A percentile compares a stretch with the other conserved stretches of the same genome.
Conservation (phyloP, 2,888 invertebrate genomes). For the Nemotelus nigrinus region DNA sequence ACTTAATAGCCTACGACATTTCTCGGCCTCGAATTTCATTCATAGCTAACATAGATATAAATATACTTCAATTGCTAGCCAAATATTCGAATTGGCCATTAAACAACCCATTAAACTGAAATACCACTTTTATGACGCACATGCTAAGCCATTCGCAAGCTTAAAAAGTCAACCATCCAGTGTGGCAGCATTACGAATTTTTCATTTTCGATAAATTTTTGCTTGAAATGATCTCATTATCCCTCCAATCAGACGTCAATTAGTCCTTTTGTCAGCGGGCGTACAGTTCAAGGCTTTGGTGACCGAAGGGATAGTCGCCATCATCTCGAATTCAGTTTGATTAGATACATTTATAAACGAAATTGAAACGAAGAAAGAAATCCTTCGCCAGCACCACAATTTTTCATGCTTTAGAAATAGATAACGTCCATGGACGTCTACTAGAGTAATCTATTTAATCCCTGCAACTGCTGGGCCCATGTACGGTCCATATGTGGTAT, state of each 20-base stretch:
- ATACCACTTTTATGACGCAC: too few relatives aligned
- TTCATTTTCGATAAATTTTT: not conserved
- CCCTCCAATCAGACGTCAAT: not conserved
- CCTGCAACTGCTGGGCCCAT: conserved; percentile 10
- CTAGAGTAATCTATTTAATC: conserved; percentile 23
- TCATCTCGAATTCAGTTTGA: too few relatives aligned
- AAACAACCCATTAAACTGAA: too few relatives aligned
- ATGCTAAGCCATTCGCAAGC: too few relatives aligned
- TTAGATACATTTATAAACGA: too few relatives aligned
- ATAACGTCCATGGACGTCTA: conserved; percentile 6
- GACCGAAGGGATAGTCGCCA: not conserved
- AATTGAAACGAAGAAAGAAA: not conserved
- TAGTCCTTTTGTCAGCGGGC: not conserved
- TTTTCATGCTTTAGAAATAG: not conserved
- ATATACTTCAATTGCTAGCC: too few relatives aligned
- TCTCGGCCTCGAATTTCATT: too few relatives aligned
- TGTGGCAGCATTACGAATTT: too few relatives aligned
- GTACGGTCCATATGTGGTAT: not conserved
- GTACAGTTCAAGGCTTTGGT: not conserved
- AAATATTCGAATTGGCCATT: too few relatives aligned
- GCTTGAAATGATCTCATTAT: conserved; percentile 4
- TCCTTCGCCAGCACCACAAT: not conserved
- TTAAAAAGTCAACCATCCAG: too few relatives aligned
- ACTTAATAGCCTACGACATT: too few relatives aligned
- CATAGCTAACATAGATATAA: too few relatives aligned